Evolutionary conservation across 2,113 vertebrate genomes (phyloP).

Genomic region (Cottus gobio): DNA sequence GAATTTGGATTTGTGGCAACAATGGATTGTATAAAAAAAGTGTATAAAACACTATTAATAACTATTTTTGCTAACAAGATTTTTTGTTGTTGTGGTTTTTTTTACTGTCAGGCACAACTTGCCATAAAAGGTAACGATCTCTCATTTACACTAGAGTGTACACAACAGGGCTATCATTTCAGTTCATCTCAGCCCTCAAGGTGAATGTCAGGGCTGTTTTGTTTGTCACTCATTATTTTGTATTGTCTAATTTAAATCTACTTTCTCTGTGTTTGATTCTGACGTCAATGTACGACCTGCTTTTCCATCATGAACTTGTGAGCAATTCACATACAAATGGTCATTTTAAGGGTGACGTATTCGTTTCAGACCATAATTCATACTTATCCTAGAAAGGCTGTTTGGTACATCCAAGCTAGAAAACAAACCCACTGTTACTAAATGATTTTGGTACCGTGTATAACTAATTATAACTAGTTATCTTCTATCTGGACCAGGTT

Average conservation of each 20-base stretch:
- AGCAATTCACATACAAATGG: neutral
- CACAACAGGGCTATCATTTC: neutral
- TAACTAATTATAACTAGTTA: constrained; percentile 47
- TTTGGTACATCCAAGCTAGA: neutral
- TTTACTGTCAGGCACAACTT: no score
- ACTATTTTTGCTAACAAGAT: neutral
- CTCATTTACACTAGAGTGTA: neutral
- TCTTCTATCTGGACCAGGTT: constrained; percentile 52
- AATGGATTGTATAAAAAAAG: neutral
- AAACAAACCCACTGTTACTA: constrained; percentile 23
- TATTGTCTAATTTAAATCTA: neutral
- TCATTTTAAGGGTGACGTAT: no score
- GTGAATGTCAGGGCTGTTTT: neutral
- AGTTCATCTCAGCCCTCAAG: neutral
- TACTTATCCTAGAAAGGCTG: neutral
- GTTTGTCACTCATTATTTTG: neutral
- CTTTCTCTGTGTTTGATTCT: neutral
- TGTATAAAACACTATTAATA: neutral
- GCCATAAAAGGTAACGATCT: neutral
- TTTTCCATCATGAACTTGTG: neutral
- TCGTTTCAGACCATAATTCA: neutral
- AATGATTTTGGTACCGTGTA: constrained; percentile 44
- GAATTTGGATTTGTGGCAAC: neutral
- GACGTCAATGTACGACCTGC: neutral
- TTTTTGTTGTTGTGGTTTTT: no score